Evolutionary conservation across 2,888 invertebrate species (phyloP), one percentile per base, ranked within the genome.

Genomic region (Mythimna impura): DNA sequence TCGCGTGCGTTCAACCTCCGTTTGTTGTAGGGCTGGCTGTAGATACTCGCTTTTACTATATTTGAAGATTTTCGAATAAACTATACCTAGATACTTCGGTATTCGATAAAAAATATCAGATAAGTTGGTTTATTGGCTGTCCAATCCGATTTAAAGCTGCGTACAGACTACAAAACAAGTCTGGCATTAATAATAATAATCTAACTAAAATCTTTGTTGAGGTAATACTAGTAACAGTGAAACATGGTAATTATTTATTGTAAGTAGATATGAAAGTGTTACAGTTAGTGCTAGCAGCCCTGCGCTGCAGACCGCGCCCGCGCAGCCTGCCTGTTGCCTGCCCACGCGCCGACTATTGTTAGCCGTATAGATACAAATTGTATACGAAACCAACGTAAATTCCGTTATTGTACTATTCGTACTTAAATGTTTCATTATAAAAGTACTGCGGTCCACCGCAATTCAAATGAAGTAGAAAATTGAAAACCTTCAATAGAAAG

Each of bases 1-100:
- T 93, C 92, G 91, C 93, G 93, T 93, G 91, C 94, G 91, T 93
- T 92, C 94, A 91, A 92, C 91, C 89, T 89, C 90, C 66, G 69
- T 65, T 52, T 72, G 64, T 76, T 55, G 10, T 80, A 89, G 89
- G 90, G 88, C 76, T 74, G 66, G 87, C 76, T 54, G 54, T 12
- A 9, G 43, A 22, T 4, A 25, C 25, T 36, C 36, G 52, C 36
- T 77, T 64, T 47, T 30, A 20, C n/a, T 43, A 58, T 17, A 25
- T 69, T 47, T 20, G 10, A 70, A 30, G 3, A 25, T 25, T 43
- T 62, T 43, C 52, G 17, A 71, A 64, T 43, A 58, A 12, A 20
- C 14, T n/a, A 22, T 25, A 30, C 12, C 20, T 7, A n/a, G 20
- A 8, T 9, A 6, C 22, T 12, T 58, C 8, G 1, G 8, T 25